Evolutionary conservation across 1,140 invertebrate genomes (phyloP).

Genomic region (Drosophila suzukii): DNA sequence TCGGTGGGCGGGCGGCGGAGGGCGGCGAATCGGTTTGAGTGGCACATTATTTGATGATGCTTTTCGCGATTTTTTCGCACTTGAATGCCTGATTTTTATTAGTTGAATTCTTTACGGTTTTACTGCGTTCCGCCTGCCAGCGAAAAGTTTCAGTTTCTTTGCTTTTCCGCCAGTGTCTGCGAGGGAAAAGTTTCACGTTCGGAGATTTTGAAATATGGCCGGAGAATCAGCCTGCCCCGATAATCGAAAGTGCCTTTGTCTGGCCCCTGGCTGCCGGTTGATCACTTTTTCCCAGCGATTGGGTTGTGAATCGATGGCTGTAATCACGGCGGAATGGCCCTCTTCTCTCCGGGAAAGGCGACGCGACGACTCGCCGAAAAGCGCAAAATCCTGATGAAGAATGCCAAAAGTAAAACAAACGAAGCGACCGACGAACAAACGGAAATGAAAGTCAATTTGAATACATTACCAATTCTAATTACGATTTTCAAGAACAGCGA

Average conservation of each 20-base stretch:
- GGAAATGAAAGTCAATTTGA: constrained; percentile 84
- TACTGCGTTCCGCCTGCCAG: constrained; percentile 33
- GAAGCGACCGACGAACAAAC: constrained; percentile 39
- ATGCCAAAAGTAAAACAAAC: constrained; percentile 53
- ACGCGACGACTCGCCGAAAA: constrained; percentile 31
- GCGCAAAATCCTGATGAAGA: constrained; percentile 63
- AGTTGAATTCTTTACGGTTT: constrained; percentile 83
- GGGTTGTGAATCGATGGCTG: constrained; percentile 7
- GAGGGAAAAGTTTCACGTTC: constrained; percentile 48
- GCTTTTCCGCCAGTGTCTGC: constrained; percentile 33
- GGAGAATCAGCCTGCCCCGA: constrained; percentile 49
- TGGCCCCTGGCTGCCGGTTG: constrained; percentile 30
- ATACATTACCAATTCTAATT: constrained; percentile 84
- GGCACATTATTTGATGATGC: constrained; percentile 83
- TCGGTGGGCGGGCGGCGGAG: constrained; percentile 27
- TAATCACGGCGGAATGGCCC: constrained; percentile 25
- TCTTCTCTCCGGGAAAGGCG: constrained; percentile 22
- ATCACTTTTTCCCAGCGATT: constrained; percentile 40
- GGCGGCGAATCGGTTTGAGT: constrained; percentile 66
- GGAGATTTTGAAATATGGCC: constrained; percentile 72
- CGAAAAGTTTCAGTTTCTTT: constrained; percentile 75
- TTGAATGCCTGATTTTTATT: constrained; percentile 84
- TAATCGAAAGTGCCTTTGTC: constrained; percentile 42
- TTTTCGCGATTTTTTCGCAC: constrained; percentile 84
- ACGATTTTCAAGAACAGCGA: constrained; percentile 80